phyloP scores from a whole-genome alignment of 2,113 vertebrate species.

The Ardeotis arabs region DNA sequence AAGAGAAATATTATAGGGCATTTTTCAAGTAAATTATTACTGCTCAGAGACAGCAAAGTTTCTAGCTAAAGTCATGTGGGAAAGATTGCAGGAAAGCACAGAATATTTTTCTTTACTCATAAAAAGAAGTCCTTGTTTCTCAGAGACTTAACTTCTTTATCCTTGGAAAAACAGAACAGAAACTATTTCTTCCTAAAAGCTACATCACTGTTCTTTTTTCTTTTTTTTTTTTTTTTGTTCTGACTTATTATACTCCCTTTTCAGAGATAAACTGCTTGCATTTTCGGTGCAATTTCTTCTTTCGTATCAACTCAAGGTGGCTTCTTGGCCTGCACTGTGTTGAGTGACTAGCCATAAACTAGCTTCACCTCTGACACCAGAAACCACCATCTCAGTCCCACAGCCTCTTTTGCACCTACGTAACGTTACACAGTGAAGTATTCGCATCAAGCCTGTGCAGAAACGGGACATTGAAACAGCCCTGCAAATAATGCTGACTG shows the following conservation, averaged over 20 bases:
- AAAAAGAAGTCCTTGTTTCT: background rate
- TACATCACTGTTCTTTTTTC: background rate
- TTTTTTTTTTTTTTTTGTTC: background rate
- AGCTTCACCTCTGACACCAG: background rate
- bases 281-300: background rate
- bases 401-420: background rate
- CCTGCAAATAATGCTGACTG: background rate
- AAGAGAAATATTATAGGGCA: background rate
- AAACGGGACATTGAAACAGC: background rate
- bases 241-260: background rate
- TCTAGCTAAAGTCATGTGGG: background rate
- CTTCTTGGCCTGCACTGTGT: background rate
- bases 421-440: background rate
- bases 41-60: background rate
- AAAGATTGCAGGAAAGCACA: background rate
- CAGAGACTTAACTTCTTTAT: background rate
- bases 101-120: background rate
- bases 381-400: background rate
- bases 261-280: background rate
- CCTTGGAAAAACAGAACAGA: background rate
- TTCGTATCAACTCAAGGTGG: conserved; percentile 8
- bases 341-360: background rate
- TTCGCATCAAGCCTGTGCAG: background rate
- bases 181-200: background rate
- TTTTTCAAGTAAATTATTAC: conserved; percentile 22